Base-by-base conservation (phyloP, 2,888 invertebrate genomes). In the Lasioglossum morio region DNA sequence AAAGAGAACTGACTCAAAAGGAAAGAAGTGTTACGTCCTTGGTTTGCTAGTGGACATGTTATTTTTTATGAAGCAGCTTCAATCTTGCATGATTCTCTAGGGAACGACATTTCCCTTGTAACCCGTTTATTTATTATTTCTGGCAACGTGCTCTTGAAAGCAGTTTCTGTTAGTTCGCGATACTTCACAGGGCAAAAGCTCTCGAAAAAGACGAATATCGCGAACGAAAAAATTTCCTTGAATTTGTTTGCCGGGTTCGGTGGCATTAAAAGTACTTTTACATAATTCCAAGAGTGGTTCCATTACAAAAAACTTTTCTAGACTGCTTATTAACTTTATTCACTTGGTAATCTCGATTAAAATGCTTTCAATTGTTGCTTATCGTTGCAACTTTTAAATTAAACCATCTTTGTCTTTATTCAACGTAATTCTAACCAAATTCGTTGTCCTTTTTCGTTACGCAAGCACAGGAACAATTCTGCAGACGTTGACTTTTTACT, bases 361-460 rank as follows among this genome's bases (percentile, higher is more conserved):
- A 60, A 60, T 27, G 14, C 60, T 60, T 60, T 60, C 60, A 60
- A 60, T 60, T 60, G 60, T 27, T 60, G 60, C 60, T 60, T 60
- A n/a, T n/a, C 60, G 60, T 12, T 27, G 60, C 12, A 60, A 14
- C 60, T 27, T 60, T 14, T 27, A 27, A 60, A 60, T 60, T 60
- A 60, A 60, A 14, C 60, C 27, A 60, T 60, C 60, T 4, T 4
- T 14, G 1, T 60, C 60, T 60, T 14, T 60, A 14, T 60, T 60
- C 5, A 27, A 60, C 60, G 27, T 14, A 14, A 60, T 60, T 27
- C 57, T 27, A 60, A 60, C 27, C 60, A 23, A n/a, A n/a, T 27
- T 60, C 14, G 27, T 27, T n/a, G 0, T n/a, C 14, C 12, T 4
- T 27, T 60, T 60, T 60, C 60, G 27, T 60, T 60, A 0, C 60